phyloP scores from a whole-genome alignment of 2,797 vertebrate genomes.

The Benthosema pterotum region DNA sequence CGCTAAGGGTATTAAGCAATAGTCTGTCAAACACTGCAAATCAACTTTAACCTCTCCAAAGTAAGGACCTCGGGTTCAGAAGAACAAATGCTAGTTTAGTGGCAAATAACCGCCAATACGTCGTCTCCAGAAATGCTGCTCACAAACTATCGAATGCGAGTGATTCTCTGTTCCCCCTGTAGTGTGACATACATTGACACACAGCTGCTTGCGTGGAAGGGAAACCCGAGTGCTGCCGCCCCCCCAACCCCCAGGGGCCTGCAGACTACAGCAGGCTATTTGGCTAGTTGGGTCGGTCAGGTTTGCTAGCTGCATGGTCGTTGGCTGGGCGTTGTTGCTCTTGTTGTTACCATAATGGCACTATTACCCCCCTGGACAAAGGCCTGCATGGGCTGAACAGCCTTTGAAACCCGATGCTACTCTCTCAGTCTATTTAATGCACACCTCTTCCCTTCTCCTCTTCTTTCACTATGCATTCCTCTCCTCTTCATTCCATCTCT shows the following conservation, averaged over 20 bases:
- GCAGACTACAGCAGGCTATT: conserved; percentile 30
- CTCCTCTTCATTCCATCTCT: conserved; percentile 10
- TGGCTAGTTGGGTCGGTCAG: conserved; percentile 17
- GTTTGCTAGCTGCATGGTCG: conserved; percentile 27
- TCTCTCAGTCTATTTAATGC: conserved; percentile 36
- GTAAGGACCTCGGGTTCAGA: too few species aligned
- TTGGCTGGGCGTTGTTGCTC: conserved; percentile 46
- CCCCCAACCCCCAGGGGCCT: conserved; percentile 38
- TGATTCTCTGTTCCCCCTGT: conserved; percentile 24
- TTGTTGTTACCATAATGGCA: conserved; percentile 63
- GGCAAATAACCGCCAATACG: too few species aligned
- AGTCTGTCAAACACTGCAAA: too few species aligned
- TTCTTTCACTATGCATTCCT: conserved; percentile 22
- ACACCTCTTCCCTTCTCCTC: conserved; percentile 9
- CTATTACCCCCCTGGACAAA: conserved; percentile 67
- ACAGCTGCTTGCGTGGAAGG: conserved; percentile 52
- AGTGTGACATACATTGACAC: background rate
- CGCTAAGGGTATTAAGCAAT: too few species aligned
- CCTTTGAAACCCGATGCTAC: conserved; percentile 67
- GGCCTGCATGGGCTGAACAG: conserved; percentile 37
- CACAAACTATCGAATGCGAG: conserved; percentile 33
- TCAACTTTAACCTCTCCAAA: too few species aligned
- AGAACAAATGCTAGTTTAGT: too few species aligned
- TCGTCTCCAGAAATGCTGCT: conserved; percentile 22
- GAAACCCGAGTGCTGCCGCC: conserved; percentile 61